phyloP scores from a whole-genome alignment of 1,140 invertebrate species.

The Sycobia sp. region DNA sequence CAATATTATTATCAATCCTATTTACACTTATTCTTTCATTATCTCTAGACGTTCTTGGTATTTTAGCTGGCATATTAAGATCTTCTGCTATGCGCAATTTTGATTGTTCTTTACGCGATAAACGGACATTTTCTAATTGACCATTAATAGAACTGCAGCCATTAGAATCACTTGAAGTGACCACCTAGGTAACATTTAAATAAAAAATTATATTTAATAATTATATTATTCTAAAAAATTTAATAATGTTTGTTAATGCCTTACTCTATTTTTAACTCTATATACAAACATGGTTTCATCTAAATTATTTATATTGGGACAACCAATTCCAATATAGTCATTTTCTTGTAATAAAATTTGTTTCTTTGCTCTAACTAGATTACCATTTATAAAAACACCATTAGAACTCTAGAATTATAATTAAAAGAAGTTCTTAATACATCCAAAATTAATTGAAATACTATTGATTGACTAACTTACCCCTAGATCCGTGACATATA shows the following conservation, averaged over 20 bases:
- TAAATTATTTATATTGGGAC: constrained; percentile 10
- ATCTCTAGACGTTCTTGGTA: constrained; percentile 10
- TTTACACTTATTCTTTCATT: background rate
- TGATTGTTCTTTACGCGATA: background rate
- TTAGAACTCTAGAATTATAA: constrained; percentile 43
- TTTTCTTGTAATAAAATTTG: constrained; percentile 29
- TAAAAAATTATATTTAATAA: background rate
- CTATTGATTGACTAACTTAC: constrained; percentile 32
- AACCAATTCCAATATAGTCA: constrained; percentile 46
- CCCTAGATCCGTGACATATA: constrained; percentile 41
- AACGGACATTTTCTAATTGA: background rate
- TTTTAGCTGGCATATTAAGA: constrained; percentile 24
- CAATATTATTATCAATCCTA: background rate
- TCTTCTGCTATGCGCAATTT: background rate
- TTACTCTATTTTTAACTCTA: constrained; percentile 34
- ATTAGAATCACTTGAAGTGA: background rate
- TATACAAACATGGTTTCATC: constrained; percentile 33
- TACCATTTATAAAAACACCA: constrained; percentile 42
- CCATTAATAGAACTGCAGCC: background rate
- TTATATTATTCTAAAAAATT: background rate
- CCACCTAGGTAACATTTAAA: background rate
- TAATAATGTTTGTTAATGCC: background rate
- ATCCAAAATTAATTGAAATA: too few relatives aligned
- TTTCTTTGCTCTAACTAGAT: background rate
- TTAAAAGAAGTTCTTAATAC: background rate